Evolutionary conservation across 2,888 invertebrate genomes (phyloP).

Genomic region (Temnothorax unifasciatus): DNA sequence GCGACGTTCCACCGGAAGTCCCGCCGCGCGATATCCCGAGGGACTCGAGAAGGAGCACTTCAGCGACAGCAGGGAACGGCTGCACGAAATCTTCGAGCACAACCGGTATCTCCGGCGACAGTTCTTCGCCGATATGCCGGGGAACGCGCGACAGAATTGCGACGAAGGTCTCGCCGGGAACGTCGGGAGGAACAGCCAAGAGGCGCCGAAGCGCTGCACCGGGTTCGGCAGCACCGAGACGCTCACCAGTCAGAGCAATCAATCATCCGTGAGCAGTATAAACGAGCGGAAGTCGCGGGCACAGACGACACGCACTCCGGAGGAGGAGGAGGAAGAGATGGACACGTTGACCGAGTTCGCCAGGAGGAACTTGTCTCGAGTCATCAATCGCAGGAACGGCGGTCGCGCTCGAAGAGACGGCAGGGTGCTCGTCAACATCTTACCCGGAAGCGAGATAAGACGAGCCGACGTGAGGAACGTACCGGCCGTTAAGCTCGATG

Average conservation of each 20-base stretch:
- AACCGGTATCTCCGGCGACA: constrained; percentile 82
- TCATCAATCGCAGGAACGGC: background rate
- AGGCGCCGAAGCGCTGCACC: constrained; percentile 42
- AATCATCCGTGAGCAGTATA: constrained; percentile 81
- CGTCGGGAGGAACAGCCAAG: constrained; percentile 3
- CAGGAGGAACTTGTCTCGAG: constrained; percentile 18
- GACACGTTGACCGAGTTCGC: constrained; percentile 23
- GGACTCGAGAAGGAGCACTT: constrained; percentile 60
- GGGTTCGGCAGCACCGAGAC: constrained; percentile 85
- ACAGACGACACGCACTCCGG: constrained; percentile 79
- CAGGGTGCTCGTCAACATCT: constrained; percentile 58
- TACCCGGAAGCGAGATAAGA: constrained; percentile 52
- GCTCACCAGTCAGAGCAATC: constrained; percentile 84
- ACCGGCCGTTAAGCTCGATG: background rate
- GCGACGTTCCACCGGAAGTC: constrained; percentile 23
- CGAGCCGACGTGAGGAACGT: constrained; percentile 17
- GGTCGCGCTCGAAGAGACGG: constrained; percentile 22
- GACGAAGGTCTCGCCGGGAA: background rate
- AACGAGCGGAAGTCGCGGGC: constrained; percentile 80
- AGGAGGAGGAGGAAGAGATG: constrained; percentile 59
- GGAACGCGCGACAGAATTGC: background rate
- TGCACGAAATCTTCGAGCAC: constrained; percentile 84
- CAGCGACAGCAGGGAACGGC: constrained; percentile 81
- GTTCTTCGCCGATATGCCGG: constrained; percentile 79
- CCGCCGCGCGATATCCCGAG: background rate